A percentile compares a stretch with the other conserved stretches of the same genome.
Conservation (phyloP, 2,113 vertebrate genomes). For the Telmatochromis sp. region DNA sequence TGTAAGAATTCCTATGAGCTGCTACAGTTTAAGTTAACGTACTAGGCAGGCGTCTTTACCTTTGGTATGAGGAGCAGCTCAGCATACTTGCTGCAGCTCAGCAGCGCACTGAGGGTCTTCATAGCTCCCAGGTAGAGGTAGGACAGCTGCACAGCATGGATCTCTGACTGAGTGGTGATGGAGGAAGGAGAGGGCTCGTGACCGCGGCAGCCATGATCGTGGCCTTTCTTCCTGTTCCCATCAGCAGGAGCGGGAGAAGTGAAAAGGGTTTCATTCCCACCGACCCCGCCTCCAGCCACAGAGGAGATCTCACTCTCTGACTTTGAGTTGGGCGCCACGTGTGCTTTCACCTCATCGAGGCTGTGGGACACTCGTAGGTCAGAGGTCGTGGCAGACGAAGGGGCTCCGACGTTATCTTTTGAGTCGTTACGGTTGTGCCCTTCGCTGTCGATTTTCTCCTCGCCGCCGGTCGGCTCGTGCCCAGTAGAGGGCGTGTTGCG, state of each 20-base stretch:
- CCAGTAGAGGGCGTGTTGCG: constrained; percentile 28
- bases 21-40: not conserved
- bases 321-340: constrained; percentile 69
- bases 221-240: constrained; percentile 78
- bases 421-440: not conserved
- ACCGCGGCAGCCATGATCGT: constrained; percentile 74
- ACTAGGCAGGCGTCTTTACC: not conserved
- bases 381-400: not conserved
- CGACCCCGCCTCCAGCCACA: not conserved
- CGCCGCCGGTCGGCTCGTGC: constrained; percentile 65
- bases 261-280: constrained; percentile 68
- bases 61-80: constrained; percentile 92
- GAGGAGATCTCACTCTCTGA: constrained; percentile 80
- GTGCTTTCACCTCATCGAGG: constrained; percentile 81
- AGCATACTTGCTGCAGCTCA: constrained; percentile 96
- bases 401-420: constrained; percentile 5
- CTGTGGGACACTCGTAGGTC: constrained; percentile 76
- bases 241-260: constrained; percentile 64
- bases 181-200: constrained; percentile 54
- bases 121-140: constrained; percentile 95
- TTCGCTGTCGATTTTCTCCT: constrained; percentile 65
- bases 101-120: constrained; percentile 90
- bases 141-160: constrained; percentile 90
- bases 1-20: not conserved
- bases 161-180: constrained; percentile 81